A percentile compares a stretch with the other conserved stretches of the same genome.
Conservation (phyloP, 2,888 invertebrate species). For the Oscheius myriophilus region DNA sequence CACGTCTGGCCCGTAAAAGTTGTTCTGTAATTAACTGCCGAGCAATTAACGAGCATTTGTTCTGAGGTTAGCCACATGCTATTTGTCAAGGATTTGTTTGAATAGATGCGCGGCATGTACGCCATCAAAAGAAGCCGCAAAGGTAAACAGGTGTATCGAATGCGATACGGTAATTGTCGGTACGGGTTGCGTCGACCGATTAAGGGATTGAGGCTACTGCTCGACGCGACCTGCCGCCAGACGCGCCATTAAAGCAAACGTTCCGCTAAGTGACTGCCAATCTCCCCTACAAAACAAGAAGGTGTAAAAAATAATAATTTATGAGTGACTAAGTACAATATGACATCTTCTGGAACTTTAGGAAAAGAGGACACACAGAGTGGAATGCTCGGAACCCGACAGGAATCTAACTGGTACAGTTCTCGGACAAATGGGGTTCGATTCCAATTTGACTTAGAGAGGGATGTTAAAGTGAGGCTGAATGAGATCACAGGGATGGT, state of each 20-base stretch:
- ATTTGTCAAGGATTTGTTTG: slow-evolving; percentile 19
- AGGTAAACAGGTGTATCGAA: slow-evolving; percentile 33
- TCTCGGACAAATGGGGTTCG: too few relatives aligned
- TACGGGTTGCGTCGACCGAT: slow-evolving; percentile 27
- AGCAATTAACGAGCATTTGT: too few relatives aligned
- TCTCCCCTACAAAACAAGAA: neutral
- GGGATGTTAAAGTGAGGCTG: too few relatives aligned
- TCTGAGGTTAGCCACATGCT: neutral
- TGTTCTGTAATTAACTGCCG: too few relatives aligned
- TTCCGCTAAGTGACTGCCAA: slow-evolving; percentile 3
- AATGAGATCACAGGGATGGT: too few relatives aligned
- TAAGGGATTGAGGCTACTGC: slow-evolving; percentile 12
- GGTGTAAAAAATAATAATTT: neutral
- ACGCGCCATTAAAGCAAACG: neutral
- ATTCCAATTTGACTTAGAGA: too few relatives aligned
- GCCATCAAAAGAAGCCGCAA: slow-evolving; percentile 22
- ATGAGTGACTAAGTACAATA: slow-evolving; percentile 15
- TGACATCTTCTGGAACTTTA: slow-evolving; percentile 15
- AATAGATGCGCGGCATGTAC: slow-evolving; percentile 24
- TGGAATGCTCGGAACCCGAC: slow-evolving; percentile 1
- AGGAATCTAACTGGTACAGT: too few relatives aligned
- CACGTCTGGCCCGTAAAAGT: too few relatives aligned
- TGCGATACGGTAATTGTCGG: slow-evolving; percentile 31
- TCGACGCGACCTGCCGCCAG: slow-evolving; percentile 6
- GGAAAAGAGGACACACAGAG: neutral